These are phyloP conservation scores for Parapristionchus giblindavisi DNA, from an alignment of 2,888 invertebrate species.

Conservation along the genomic window DNA sequence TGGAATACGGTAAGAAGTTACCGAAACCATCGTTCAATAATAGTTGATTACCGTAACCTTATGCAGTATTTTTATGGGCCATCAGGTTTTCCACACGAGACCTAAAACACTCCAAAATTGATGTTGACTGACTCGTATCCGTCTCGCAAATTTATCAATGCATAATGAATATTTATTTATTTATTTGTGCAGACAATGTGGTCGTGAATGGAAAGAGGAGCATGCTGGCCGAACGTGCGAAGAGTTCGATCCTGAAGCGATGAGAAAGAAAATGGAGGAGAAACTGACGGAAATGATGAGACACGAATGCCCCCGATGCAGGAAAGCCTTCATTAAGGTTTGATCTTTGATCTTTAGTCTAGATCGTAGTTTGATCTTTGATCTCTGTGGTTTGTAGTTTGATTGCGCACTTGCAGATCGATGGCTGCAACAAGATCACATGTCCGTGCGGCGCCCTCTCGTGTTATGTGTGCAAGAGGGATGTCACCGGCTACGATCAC, in stretches of 20 bases:
- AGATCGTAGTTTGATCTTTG: background rate
- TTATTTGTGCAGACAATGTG: constrained; percentile 7
- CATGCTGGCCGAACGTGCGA: constrained; percentile 7
- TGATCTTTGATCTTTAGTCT: constrained; percentile 24
- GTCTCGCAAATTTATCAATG: too few species aligned
- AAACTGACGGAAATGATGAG: constrained; percentile 4
- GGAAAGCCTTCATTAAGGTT: constrained; percentile 19
- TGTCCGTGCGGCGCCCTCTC: constrained; percentile 75
- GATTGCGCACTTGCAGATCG: constrained; percentile 46
- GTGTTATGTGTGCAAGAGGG: constrained; percentile 75
- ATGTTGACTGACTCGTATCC: background rate
- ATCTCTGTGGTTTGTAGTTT: background rate
- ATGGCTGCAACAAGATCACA: constrained; percentile 76
- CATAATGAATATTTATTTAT: too few species aligned
- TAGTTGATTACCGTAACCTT: too few species aligned
- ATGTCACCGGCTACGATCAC: constrained; percentile 31
- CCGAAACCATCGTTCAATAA: too few species aligned
- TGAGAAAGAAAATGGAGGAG: background rate
- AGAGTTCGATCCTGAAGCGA: constrained; percentile 6
- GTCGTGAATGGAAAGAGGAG: constrained; percentile 15
- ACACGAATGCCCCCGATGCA: constrained; percentile 21
- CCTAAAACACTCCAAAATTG: background rate
- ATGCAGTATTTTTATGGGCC: too few species aligned
- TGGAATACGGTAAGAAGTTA: too few species aligned
- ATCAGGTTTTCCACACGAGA: background rate